Evolutionary conservation across 2,113 vertebrate species (phyloP), one percentile per base, ranked within the genome.

Genomic region (Aptenodytes forsteri): DNA sequence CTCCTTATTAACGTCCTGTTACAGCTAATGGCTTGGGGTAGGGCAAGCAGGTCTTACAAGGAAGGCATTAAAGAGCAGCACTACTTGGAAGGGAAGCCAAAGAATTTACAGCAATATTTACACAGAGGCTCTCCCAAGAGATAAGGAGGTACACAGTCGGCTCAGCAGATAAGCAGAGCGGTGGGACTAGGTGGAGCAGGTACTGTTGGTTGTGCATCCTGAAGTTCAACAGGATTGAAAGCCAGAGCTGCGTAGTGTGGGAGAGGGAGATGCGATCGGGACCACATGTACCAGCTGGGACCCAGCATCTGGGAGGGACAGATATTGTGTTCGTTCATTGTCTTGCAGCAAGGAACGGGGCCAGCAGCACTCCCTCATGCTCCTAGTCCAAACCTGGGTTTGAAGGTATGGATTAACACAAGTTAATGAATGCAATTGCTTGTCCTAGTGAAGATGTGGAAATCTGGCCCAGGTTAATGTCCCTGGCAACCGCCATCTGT

Each of bases 1-100:
- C 96, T 98, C 95, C 98, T 98, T 98, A 98, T 98, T 98, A 98
- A 98, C 70, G 97, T 97, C 93, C 98, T 98, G 97, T 97, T 98
- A 91, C 96, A 96, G 96, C 98, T 98, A 98, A 98, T 98, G 97
- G 98, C 98, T 98, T 83, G 84, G 97, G 97, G 95, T 97, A 98
- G 98, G 97, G 97, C 98, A 98, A 97, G 96, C 97, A 93, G 98
- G 97, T 97, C 98, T 97, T 97, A 96, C 96, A 98, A 97, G 97
- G 97, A 98, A 98, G 95, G 94, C 98, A 97, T 98, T 98, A 96
- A 97, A 97, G 95, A 97, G 64, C 93, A 95, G 95, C 6, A 10
- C 83, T 96, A 91, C 97, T 95, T 96, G 96, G 97, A 98, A 97
- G 96, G 85, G 95, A 98, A 98, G 87, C 92, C 83, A 95, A 95